These are phyloP conservation scores for Drosophila pseudotakahashii DNA, from an alignment of 2,888 invertebrate species.

Conservation along the genomic window DNA sequence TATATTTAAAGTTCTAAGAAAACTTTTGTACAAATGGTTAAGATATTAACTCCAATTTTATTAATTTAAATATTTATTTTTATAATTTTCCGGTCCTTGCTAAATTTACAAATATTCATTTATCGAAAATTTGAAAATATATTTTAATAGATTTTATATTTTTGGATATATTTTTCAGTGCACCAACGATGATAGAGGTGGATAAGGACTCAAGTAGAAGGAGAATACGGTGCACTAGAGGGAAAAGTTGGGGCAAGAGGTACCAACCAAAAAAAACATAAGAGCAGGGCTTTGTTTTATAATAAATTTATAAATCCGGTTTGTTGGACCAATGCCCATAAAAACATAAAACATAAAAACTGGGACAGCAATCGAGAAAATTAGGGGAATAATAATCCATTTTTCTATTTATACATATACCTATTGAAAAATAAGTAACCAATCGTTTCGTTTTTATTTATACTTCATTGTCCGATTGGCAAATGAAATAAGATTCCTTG, in stretches of 20 bases:
- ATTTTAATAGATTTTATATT: neutral
- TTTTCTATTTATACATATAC: too few relatives aligned
- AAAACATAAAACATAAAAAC: too few relatives aligned
- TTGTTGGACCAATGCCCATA: slow-evolving; percentile 26
- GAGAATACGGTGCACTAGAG: neutral
- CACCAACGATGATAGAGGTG: neutral
- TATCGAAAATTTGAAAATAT: neutral
- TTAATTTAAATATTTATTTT: neutral
- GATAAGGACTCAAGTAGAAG: neutral
- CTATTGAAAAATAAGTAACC: neutral
- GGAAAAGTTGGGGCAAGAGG: neutral
- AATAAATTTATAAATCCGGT: slow-evolving; percentile 70
- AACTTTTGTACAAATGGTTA: too few relatives aligned
- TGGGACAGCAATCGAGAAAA: neutral
- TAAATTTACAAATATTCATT: too few relatives aligned
- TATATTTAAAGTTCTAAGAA: too few relatives aligned
- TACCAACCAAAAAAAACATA: neutral
- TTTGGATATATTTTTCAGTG: neutral
- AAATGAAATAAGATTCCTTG: neutral
- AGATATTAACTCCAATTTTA: neutral
- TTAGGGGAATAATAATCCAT: too few relatives aligned
- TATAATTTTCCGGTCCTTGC: too few relatives aligned
- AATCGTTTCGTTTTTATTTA: neutral
- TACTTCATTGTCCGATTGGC: neutral
- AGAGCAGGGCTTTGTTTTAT: slow-evolving; percentile 33